Evolutionary conservation across 1,140 invertebrate genomes (phyloP).

Genomic region (Olivierus martensii): DNA sequence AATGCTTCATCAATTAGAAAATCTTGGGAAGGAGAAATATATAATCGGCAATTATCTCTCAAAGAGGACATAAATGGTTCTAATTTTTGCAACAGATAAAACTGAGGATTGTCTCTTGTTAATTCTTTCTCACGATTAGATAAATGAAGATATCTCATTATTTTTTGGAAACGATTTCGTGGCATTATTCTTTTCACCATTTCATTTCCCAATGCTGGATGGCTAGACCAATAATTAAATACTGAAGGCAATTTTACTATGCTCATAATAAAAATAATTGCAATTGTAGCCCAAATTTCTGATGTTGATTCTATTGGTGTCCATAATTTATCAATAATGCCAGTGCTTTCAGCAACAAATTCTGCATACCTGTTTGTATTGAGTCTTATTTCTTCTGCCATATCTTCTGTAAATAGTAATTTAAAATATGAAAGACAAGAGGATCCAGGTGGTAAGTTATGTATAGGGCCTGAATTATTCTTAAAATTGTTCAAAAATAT

Average conservation of each 20-base stretch:
- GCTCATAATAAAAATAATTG: not conserved
- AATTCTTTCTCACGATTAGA: not conserved
- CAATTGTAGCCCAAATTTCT: not conserved
- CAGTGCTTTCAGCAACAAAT: not conserved
- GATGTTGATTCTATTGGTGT: not conserved
- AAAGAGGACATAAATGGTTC: not conserved
- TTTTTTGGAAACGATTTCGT: not conserved
- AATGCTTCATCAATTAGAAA: not conserved
- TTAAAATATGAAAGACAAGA: not conserved
- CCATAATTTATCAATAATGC: not conserved
- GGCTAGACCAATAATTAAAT: not conserved
- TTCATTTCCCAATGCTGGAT: not conserved
- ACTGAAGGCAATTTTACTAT: not conserved
- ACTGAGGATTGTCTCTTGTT: not conserved
- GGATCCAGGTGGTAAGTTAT: too few species aligned
- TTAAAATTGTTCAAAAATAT: too few species aligned
- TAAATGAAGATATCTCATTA: not conserved
- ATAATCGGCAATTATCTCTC: not conserved
- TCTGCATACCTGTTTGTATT: conserved; percentile 4
- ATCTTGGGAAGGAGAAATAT: not conserved
- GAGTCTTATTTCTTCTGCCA: not conserved
- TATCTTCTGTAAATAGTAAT: not conserved
- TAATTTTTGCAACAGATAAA: not conserved
- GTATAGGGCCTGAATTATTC: too few species aligned
- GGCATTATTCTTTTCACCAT: not conserved